phyloP scores from a whole-genome alignment of 2,113 vertebrate genomes.

The Pampusana beccarii region DNA sequence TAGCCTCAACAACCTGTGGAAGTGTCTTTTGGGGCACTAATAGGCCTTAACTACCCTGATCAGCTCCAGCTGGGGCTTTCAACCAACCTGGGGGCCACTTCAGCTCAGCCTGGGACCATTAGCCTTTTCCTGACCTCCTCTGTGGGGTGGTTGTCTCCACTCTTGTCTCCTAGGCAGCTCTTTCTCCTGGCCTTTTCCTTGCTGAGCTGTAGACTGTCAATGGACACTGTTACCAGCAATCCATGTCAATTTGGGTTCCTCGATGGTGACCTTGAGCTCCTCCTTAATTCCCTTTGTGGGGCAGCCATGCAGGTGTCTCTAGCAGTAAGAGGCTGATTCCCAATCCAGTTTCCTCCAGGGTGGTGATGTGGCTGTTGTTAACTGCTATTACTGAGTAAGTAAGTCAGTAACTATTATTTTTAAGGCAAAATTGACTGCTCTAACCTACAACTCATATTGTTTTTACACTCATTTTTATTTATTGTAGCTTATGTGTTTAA shows the following conservation, averaged over 20 bases:
- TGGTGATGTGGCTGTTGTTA: not conserved
- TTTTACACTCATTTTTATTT: not conserved
- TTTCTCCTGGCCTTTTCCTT: not conserved
- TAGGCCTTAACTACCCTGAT: accelerated
- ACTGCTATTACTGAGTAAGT: not conserved
- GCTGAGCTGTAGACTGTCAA: not conserved
- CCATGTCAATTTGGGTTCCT: not conserved
- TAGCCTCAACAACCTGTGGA: not conserved
- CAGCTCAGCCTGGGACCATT: not conserved
- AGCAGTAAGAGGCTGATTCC: not conserved
- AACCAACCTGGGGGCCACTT: not conserved
- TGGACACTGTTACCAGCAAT: too few relatives aligned
- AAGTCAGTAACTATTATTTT: not conserved
- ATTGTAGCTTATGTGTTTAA: not conserved
- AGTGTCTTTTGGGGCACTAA: not conserved
- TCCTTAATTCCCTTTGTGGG: not conserved
- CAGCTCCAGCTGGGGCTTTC: not conserved
- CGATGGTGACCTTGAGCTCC: accelerated
- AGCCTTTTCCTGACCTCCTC: not conserved
- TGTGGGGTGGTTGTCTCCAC: not conserved
- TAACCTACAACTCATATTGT: not conserved
- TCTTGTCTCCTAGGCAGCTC: not conserved
- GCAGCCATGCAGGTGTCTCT: accelerated
- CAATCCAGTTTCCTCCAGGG: not conserved
- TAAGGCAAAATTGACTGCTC: not conserved